Evolutionary conservation across 2,888 invertebrate genomes (phyloP).

Genomic region (Formica aserva): DNA sequence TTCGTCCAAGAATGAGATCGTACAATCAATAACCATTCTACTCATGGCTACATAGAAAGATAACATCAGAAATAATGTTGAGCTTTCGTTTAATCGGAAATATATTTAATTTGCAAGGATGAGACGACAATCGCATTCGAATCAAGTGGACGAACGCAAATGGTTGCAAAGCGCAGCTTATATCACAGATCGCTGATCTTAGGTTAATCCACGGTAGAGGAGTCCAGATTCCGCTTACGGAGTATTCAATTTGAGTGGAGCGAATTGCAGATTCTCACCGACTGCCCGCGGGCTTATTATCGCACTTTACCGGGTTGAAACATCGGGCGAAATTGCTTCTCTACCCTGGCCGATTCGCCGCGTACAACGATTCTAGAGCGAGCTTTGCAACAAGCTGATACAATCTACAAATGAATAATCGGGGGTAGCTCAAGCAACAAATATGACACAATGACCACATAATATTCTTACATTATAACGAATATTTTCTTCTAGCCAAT

Average conservation of each 20-base stretch:
- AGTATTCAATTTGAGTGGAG: conserved; percentile 83
- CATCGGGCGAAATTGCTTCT: conserved; percentile 77
- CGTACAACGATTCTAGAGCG: conserved; percentile 59
- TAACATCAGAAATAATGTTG: neutral
- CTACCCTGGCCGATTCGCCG: conserved; percentile 62
- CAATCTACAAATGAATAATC: conserved; percentile 33
- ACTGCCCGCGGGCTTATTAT: conserved; percentile 84
- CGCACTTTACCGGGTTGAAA: conserved; percentile 82
- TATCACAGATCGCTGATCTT: conserved; percentile 83
- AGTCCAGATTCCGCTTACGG: conserved; percentile 80
- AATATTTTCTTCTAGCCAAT: neutral
- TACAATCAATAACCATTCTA: conserved; percentile 8
- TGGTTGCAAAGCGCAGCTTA: conserved; percentile 78
- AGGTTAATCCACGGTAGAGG: conserved; percentile 79
- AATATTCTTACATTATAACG: neutral
- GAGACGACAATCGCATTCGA: conserved; percentile 58
- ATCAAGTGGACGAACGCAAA: conserved; percentile 67
- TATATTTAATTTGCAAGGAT: neutral
- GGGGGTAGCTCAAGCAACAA: conserved; percentile 5
- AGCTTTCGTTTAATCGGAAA: neutral
- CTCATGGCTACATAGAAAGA: neutral
- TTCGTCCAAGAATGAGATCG: conserved; percentile 27
- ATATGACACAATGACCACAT: neutral
- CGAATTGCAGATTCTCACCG: conserved; percentile 83
- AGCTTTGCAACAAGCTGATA: conserved; percentile 62